A percentile compares a stretch with the other conserved stretches of the same genome.
Conservation (phyloP, 1,140 invertebrate genomes). For the Diprion similis region DNA sequence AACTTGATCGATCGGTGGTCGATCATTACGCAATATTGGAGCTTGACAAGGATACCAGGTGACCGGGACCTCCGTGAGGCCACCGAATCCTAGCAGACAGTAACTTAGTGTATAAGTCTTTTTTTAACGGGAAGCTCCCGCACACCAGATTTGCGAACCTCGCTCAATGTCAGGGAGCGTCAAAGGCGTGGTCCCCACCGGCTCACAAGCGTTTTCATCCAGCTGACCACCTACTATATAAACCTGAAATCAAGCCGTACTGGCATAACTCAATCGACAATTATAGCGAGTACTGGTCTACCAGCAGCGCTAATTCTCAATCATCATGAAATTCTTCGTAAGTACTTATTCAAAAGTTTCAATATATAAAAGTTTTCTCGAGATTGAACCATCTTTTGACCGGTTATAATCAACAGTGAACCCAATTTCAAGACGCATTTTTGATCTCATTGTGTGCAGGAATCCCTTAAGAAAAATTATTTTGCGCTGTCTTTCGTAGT, state of each 20-base stretch:
- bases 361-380: no score
- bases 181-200: constrained; percentile 12
- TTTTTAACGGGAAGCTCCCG: constrained; percentile 10
- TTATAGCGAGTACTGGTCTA: constrained; percentile 11
- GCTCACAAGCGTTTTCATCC: neutral
- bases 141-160: neutral
- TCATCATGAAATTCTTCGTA: neutral
- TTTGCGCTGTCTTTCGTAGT: no score
- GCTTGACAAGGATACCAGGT: neutral
- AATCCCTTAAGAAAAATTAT: no score
- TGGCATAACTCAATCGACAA: neutral
- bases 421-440: no score
- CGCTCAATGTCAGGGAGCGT: constrained; percentile 11
- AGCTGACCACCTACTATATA: constrained; percentile 8
- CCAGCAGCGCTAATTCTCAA: constrained; percentile 14
- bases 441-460: no score
- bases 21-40: neutral
- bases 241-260: neutral
- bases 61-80: neutral
- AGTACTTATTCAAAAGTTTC: neutral
- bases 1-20: neutral
- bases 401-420: no score
- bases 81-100: neutral
- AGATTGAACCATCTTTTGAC: no score
- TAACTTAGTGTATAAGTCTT: neutral